These are phyloP conservation scores for Megaustenia siamemsis DNA, from an alignment of 2,888 invertebrate species.

Conservation along the genomic window DNA sequence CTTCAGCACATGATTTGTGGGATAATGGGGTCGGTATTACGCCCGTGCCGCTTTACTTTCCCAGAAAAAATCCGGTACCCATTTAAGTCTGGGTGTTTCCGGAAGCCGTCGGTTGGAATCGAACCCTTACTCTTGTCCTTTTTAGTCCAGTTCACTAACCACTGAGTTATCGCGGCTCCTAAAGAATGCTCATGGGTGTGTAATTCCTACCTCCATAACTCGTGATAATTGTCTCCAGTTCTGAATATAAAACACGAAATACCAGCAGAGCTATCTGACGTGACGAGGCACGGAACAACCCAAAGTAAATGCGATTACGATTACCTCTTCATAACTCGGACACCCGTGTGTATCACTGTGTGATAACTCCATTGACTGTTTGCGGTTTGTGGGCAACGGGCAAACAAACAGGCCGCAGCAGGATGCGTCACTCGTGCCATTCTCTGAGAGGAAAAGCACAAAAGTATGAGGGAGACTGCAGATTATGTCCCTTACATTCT, in stretches of 20 bases:
- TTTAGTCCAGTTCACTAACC: no score
- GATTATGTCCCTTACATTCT: background rate
- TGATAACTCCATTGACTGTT: background rate
- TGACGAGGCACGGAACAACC: background rate
- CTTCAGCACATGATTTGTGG: no score
- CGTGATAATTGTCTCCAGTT: no score
- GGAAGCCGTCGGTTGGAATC: no score
- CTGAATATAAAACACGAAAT: background rate
- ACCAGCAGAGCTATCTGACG: background rate
- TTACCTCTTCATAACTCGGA: background rate
- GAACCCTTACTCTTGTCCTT: no score
- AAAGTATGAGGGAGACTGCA: background rate
- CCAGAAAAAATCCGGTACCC: no score
- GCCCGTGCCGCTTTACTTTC: no score
- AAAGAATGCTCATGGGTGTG: no score
- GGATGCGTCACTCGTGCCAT: background rate
- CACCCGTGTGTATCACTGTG: background rate
- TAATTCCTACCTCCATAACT: no score
- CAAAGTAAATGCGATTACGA: background rate
- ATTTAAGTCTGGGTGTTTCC: no score
- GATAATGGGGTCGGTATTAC: no score
- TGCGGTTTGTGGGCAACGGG: background rate
- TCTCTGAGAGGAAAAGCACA: background rate
- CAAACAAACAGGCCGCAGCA: background rate
- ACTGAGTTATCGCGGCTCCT: no score